Conservation (phyloP, 2,797 vertebrate genomes). For the Myripristis jacobus region DNA sequence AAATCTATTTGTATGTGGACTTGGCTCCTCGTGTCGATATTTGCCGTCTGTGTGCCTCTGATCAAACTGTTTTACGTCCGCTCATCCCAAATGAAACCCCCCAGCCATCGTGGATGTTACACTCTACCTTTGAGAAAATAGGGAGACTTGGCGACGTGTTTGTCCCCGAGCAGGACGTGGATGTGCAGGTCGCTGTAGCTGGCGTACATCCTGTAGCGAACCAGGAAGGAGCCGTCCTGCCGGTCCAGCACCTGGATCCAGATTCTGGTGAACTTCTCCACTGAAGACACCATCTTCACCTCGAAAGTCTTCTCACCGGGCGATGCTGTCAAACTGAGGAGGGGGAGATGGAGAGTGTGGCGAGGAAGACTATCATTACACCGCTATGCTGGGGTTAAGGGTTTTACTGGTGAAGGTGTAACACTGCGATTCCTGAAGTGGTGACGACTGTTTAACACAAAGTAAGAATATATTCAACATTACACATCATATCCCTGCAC, state of each 20-base stretch:
- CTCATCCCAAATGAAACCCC: not conserved
- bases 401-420: no score
- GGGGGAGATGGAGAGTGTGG: not conserved
- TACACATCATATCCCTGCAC: no score
- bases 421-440: no score
- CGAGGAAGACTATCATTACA: no score
- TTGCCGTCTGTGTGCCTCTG: not conserved
- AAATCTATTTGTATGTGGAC: not conserved
- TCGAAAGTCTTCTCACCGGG: slow-evolving; percentile 93
- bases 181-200: slow-evolving; percentile 91
- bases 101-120: not conserved
- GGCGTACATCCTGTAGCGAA: slow-evolving; percentile 96
- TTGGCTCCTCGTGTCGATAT: not conserved
- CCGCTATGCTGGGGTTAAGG: no score
- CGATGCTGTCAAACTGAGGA: slow-evolving; percentile 88
- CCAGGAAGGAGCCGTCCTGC: slow-evolving; percentile 94
- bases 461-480: no score
- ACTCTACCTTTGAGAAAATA: slow-evolving; percentile 91
- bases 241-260: slow-evolving; percentile 95
- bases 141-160: slow-evolving; percentile 90
- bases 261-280: slow-evolving; percentile 92
- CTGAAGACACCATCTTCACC: slow-evolving; percentile 89
- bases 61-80: not conserved
- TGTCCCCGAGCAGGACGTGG: slow-evolving; percentile 84
- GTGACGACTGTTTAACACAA: no score